Percentiles rank a stretch among this genome's conserved stretches.
Evolutionary conservation across 2,113 vertebrate species (phyloP).

Genomic region (Crotalus tigris): DNA sequence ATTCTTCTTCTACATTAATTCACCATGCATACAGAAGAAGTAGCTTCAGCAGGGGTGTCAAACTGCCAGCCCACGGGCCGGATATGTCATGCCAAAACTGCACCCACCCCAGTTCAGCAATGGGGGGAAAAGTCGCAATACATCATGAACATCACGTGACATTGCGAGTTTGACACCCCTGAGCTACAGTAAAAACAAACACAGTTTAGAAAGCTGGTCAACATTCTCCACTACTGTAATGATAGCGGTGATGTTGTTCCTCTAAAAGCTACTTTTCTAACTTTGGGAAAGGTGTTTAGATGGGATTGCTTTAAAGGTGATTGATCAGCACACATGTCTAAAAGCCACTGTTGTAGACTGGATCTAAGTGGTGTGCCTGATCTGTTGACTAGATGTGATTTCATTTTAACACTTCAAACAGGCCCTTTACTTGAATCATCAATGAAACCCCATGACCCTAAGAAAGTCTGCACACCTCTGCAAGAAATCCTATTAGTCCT

Average conservation of each 20-base stretch:
- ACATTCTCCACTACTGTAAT: background rate
- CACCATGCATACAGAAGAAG: background rate
- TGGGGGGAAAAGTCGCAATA: too few relatives aligned
- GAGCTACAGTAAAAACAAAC: background rate
- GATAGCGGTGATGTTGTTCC: background rate
- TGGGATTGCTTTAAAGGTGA: background rate
- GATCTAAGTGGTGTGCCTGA: background rate
- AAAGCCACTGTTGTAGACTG: background rate
- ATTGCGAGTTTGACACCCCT: too few relatives aligned
- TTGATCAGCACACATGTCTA: background rate
- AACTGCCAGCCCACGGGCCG: too few relatives aligned
- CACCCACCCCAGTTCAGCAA: too few relatives aligned
- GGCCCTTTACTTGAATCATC: background rate
- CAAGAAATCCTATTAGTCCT: background rate
- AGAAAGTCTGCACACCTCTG: background rate
- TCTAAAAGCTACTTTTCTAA: background rate
- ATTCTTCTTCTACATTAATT: background rate
- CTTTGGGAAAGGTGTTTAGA: background rate
- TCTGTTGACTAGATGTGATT: background rate
- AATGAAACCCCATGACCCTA: background rate
- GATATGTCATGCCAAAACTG: too few relatives aligned
- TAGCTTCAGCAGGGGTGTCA: too few relatives aligned
- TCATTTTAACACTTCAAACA: background rate
- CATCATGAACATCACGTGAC: too few relatives aligned
- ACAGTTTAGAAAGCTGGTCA: background rate